Percentiles rank a stretch among this genome's conserved stretches.
These are phyloP conservation scores for Choreutis nemorana DNA, from an alignment of 2,888 invertebrate species.

Conservation along the genomic window DNA sequence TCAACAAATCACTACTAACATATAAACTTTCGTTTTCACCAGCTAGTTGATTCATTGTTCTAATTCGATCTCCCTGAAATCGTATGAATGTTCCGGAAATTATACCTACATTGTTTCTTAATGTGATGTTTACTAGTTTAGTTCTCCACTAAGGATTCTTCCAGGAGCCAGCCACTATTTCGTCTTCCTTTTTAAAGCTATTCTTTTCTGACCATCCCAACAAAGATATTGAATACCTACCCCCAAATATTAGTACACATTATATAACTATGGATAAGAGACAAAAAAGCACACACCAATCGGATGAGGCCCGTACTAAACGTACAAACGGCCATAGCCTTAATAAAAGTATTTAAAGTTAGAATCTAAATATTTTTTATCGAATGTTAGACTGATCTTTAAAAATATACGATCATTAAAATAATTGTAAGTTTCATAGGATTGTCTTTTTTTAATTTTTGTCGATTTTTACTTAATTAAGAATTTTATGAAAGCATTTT, in stretches of 20 bases:
- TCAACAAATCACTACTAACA: too few species aligned
- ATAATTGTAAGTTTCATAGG: conserved; percentile 45
- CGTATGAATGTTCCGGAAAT: too few species aligned
- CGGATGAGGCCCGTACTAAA: conserved; percentile 7
- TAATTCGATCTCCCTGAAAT: too few species aligned
- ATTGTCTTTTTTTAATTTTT: conserved; percentile 31
- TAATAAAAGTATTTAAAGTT: conserved; percentile 27
- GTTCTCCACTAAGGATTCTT: too few species aligned
- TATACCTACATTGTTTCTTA: too few species aligned
- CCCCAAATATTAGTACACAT: conserved; percentile 1
- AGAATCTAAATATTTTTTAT: conserved; percentile 46
- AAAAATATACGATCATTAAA: conserved; percentile 52
- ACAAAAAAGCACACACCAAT: conserved; percentile 1
- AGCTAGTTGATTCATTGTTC: too few species aligned
- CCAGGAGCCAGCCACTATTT: conserved; percentile 4
- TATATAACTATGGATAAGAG: conserved; percentile 1
- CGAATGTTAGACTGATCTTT: conserved; percentile 66
- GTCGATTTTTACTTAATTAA: conserved; percentile 27
- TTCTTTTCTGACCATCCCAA: conserved; percentile 1
- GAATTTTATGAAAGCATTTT: conserved; percentile 20
- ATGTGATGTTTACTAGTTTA: too few species aligned
- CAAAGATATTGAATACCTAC: conserved; percentile 5
- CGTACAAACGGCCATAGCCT: conserved; percentile 39
- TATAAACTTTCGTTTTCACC: too few species aligned
- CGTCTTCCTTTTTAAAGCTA: neutral